Base-by-base conservation (phyloP, 2,797 vertebrate genomes). In the Garrulus glandarius region DNA sequence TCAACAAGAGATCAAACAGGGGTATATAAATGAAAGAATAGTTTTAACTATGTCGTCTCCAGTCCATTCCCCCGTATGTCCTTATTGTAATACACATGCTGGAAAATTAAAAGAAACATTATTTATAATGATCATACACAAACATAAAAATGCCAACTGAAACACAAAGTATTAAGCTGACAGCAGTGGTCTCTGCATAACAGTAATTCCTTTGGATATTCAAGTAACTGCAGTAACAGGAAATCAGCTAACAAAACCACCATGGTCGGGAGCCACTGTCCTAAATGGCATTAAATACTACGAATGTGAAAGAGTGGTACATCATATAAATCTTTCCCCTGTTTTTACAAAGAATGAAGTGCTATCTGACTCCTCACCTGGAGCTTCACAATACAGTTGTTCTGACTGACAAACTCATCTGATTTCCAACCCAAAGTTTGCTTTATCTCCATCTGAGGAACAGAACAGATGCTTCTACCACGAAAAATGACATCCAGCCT, bases 351-450 rank as follows among this genome's bases (percentile, higher is more conserved):
- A 81, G 81, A 94, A 69, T 9, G 44, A 69, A 50, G 61, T n/a
- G 41, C 67, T 30, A 8, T 55, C 74, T 84, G 69, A 74, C 87
- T 86, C 26, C 56, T 94, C 90, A 87, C 32, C 64, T 52, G 27
- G 37, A 75, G 76, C 59, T 91, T 41, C 29, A 41, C 46, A 60
- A 37, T 30, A n/a, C 50, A 8, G 30, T 89, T 90, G 79, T 24
- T 93, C 85, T 69, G 36, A 87, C 36, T 64, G 57, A 95, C 52
- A 90, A 39, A 55, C 65, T 75, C 53, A 86, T 60, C 74, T 53
- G 39, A 87, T 91, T 94, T 75, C 81, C 65, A 96, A 39, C 29
- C 46, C 68, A 36, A 95, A 95, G 50, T 75, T 93, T 85, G 55
- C 67, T 75, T 79, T 71, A 90, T 87, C 91, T 95, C 16, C 6